phyloP scores from a whole-genome alignment of 2,888 invertebrate genomes.

The Odiellus spinosus region DNA sequence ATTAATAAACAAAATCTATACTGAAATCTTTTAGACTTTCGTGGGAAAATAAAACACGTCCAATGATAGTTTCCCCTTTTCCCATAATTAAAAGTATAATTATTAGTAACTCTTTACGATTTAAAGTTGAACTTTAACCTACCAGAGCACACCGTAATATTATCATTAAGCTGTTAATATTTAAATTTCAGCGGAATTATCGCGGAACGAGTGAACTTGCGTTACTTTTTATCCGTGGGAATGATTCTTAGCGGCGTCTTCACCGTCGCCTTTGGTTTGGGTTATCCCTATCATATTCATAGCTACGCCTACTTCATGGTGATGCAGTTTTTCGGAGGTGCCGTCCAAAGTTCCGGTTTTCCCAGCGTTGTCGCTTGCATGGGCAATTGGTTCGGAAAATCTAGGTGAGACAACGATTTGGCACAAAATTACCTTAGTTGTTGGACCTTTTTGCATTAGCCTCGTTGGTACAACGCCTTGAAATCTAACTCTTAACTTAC shows the following conservation, averaged over 20 bases:
- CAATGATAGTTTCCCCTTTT: too few relatives aligned
- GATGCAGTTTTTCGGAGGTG: conserved; percentile 61
- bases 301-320: conserved; percentile 60
- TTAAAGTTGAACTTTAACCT: too few relatives aligned
- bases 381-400: conserved; percentile 93
- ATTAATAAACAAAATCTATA: too few relatives aligned
- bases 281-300: conserved; percentile 63
- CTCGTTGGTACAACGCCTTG: background rate
- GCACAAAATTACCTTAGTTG: background rate
- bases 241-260: conserved; percentile 76
- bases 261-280: conserved; percentile 76
- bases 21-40: too few relatives aligned
- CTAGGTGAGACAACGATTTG: conserved; percentile 33
- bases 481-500: background rate
- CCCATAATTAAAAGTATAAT: too few relatives aligned
- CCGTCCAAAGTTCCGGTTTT: conserved; percentile 89
- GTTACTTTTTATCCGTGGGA: conserved; percentile 77
- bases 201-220: conserved; percentile 75
- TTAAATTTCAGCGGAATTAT: conserved; percentile 51
- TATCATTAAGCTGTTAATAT: too few relatives aligned
- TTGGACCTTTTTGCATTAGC: conserved; percentile 20
- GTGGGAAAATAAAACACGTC: too few relatives aligned
- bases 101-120: too few relatives aligned
- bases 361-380: conserved; percentile 84
- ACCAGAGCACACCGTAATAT: too few relatives aligned